Evolutionary conservation across 2,113 vertebrate genomes (phyloP), one percentile per base, ranked within the genome.

Genomic region (Notiomystis cincta): DNA sequence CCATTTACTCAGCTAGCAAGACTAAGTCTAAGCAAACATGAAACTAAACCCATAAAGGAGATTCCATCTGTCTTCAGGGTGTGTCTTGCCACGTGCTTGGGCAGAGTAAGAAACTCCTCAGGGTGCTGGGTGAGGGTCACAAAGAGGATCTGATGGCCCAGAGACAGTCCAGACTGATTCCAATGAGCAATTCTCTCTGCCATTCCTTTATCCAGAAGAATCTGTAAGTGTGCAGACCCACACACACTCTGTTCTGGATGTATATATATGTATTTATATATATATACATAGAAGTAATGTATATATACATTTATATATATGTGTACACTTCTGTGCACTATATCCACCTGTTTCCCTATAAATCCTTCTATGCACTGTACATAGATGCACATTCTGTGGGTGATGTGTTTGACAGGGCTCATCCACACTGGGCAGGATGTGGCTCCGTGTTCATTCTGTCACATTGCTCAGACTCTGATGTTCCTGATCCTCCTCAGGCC

Each of bases 331-430:
- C 38, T 66, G n/a, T n/a, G n/a, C n/a, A n/a, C n/a, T n/a, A n/a
- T n/a, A n/a, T n/a, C n/a, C n/a, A n/a, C n/a, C n/a, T n/a, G n/a
- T n/a, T n/a, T n/a, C n/a, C n/a, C n/a, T n/a, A n/a, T n/a, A n/a
- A n/a, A n/a, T n/a, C n/a, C n/a, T n/a, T n/a, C n/a, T n/a, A n/a
- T n/a, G n/a, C n/a, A n/a, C n/a, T n/a, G n/a, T n/a, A n/a, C n/a
- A n/a, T n/a, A n/a, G n/a, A n/a, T n/a, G n/a, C n/a, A 40, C 1
- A 11, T 13, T 45, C 11, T 30, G 1, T 47, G 45, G n/a, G 13
- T 17, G 6, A 19, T 30, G 33, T 60, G 53, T 45, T 62, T 64
- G 53, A 11, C 66, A 42, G 65, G 56, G 14, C n/a, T 78, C 17
- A 4, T 42, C 44, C 15, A 1, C 19, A 0, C 2, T 40, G 10